Percentiles rank a stretch among this genome's conserved stretches.
Evolutionary conservation across 2,888 invertebrate species (phyloP).

Genomic region (Amorpha juglandis): DNA sequence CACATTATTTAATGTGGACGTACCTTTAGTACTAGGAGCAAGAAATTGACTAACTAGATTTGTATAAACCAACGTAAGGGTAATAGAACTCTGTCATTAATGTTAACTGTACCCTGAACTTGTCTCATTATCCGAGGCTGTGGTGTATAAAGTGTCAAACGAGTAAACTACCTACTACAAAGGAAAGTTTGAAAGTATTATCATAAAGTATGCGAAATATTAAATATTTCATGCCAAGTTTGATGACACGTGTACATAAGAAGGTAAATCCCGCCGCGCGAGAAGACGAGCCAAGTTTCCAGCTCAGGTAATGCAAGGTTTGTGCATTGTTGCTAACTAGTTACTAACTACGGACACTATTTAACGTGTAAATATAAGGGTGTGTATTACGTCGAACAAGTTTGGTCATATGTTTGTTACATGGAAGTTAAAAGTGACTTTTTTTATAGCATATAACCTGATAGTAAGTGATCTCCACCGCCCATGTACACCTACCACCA

Average conservation of each 20-base stretch:
- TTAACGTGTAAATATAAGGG: constrained; percentile 31
- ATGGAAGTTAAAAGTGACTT: too few relatives aligned
- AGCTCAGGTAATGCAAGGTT: constrained; percentile 37
- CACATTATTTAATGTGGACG: too few relatives aligned
- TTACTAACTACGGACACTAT: constrained; percentile 44
- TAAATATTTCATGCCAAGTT: constrained; percentile 1
- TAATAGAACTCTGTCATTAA: too few relatives aligned
- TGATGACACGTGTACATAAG: constrained; percentile 28
- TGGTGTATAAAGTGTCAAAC: neutral
- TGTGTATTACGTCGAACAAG: constrained; percentile 3
- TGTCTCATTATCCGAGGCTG: neutral
- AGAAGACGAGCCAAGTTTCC: constrained; percentile 28
- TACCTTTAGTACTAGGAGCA: too few relatives aligned
- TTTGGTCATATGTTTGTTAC: neutral
- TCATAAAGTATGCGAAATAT: neutral
- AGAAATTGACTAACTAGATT: too few relatives aligned
- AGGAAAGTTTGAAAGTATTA: neutral
- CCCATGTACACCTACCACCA: too few relatives aligned
- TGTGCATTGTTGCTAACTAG: constrained; percentile 50
- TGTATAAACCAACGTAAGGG: too few relatives aligned
- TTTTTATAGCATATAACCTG: too few relatives aligned
- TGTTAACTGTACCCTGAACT: too few relatives aligned
- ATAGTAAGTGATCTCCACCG: too few relatives aligned
- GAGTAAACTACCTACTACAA: neutral
- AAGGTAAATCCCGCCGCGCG: constrained; percentile 23